Percentiles rank a stretch among this genome's conserved stretches.
Conservation (phyloP, 2,888 invertebrate species). For the Anoplius nigerrimus region DNA sequence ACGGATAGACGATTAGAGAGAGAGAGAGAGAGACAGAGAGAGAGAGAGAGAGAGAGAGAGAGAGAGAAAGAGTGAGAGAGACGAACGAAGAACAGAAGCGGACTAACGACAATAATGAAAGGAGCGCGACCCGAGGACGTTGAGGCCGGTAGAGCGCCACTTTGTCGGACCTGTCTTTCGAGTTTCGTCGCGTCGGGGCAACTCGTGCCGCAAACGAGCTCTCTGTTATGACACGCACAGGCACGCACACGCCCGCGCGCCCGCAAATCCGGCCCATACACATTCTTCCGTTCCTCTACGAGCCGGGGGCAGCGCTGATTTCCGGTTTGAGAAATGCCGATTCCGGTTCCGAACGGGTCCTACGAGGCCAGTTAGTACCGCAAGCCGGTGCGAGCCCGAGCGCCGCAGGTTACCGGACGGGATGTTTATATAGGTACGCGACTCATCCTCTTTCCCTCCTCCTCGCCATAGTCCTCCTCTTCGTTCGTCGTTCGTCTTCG, state of each 20-base stretch:
- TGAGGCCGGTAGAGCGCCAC: constrained; percentile 48
- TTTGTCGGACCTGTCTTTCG: constrained; percentile 63
- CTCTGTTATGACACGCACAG: constrained; percentile 6
- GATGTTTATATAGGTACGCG: constrained; percentile 5
- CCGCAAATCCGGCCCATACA: background rate
- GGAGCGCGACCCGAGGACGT: constrained; percentile 46
- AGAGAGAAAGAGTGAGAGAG: constrained; percentile 12
- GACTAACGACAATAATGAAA: constrained; percentile 53
- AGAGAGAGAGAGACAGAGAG: constrained; percentile 19
- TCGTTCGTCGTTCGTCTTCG: background rate
- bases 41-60: constrained; percentile 4
- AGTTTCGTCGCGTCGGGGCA: constrained; percentile 47
- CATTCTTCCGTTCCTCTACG: constrained; percentile 3
- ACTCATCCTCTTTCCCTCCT: background rate
- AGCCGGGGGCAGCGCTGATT: constrained; percentile 47
- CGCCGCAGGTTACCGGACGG: constrained; percentile 21
- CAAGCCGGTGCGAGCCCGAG: constrained; percentile 24
- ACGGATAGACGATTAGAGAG: constrained; percentile 22
- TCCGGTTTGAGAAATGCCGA: constrained; percentile 59
- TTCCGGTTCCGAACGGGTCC: constrained; percentile 55
- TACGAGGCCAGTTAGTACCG: constrained; percentile 38
- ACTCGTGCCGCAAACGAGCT: constrained; percentile 12
- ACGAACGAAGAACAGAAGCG: constrained; percentile 11
- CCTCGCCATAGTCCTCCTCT: too few species aligned
- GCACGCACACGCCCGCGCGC: constrained; percentile 14